A percentile compares a stretch with the other conserved stretches of the same genome.
Evolutionary conservation across 2,113 vertebrate species (phyloP).

Genomic region (Climacteris rufus): DNA sequence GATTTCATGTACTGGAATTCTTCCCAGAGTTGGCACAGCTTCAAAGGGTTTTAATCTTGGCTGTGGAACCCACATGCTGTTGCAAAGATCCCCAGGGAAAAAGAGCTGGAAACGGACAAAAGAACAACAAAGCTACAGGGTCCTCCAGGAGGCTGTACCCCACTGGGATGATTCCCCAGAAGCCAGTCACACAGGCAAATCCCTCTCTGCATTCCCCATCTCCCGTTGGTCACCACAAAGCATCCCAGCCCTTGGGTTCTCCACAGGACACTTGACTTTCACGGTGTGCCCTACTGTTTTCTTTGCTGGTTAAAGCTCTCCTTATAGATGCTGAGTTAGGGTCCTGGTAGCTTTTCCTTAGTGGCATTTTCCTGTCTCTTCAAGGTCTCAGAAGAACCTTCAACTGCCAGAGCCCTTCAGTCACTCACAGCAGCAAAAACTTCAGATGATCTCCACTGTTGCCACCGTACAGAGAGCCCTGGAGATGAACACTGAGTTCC

Average conservation of each 20-base stretch:
- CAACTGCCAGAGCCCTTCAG: not conserved
- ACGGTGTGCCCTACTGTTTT: not conserved
- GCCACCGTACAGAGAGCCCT: not conserved
- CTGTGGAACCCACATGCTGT: conserved; percentile 5
- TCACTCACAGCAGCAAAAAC: not conserved
- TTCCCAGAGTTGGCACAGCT: conserved; percentile 38
- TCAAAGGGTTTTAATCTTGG: conserved; percentile 26
- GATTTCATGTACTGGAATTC: conserved; percentile 33
- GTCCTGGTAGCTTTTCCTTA: not conserved
- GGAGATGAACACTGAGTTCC: not conserved
- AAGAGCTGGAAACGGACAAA: not conserved
- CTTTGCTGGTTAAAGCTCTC: not conserved
- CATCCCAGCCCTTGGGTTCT: not conserved
- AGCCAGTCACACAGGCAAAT: not conserved
- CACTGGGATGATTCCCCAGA: not conserved
- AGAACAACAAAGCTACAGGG: not conserved
- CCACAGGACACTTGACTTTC: not conserved
- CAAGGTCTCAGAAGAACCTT: not conserved
- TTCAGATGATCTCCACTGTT: not conserved
- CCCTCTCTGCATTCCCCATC: not conserved
- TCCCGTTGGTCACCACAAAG: not conserved
- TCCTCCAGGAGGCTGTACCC: not conserved
- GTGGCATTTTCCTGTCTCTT: not conserved
- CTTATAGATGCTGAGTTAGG: not conserved
- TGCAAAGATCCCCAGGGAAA: not conserved